Evolutionary conservation across 2,888 invertebrate species (phyloP).

Genomic region (Coleophora deauratella): DNA sequence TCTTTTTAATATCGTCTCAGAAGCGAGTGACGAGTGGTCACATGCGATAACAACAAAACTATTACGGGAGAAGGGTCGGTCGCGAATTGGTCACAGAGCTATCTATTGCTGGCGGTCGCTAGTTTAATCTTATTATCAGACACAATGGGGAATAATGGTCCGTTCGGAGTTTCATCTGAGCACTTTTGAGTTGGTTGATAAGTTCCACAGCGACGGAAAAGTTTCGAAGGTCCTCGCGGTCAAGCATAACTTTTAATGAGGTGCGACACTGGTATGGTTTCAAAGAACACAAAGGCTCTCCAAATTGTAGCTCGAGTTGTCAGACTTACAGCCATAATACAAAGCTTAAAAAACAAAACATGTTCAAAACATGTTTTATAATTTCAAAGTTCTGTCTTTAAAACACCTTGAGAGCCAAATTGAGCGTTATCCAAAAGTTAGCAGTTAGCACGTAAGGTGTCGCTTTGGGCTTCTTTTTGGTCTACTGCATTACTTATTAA

Average conservation of each 20-base stretch:
- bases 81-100: slow-evolving; percentile 46
- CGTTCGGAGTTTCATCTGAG: slow-evolving; percentile 44
- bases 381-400: no score
- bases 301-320: slow-evolving; percentile 1
- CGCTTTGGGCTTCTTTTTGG: neutral
- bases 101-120: slow-evolving; percentile 35
- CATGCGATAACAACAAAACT: slow-evolving; percentile 68
- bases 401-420: no score
- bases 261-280: slow-evolving; percentile 45
- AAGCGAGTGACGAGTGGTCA: slow-evolving; percentile 64
- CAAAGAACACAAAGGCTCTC: slow-evolving; percentile 32
- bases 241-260: slow-evolving; percentile 61
- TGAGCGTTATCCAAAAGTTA: no score
- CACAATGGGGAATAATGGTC: slow-evolving; percentile 58
- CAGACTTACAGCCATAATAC: no score
- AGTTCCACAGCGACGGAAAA: slow-evolving; percentile 43
- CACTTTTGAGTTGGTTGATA: slow-evolving; percentile 59
- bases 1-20: slow-evolving; percentile 71
- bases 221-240: slow-evolving; percentile 50
- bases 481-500: slow-evolving; percentile 22
- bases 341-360: no score
- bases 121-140: slow-evolving; percentile 64
- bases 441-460: no score
- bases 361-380: no score
- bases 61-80: slow-evolving; percentile 50